Evolutionary conservation across 2,113 vertebrate species (phyloP).

Genomic region (Galeopterus variegatus): DNA sequence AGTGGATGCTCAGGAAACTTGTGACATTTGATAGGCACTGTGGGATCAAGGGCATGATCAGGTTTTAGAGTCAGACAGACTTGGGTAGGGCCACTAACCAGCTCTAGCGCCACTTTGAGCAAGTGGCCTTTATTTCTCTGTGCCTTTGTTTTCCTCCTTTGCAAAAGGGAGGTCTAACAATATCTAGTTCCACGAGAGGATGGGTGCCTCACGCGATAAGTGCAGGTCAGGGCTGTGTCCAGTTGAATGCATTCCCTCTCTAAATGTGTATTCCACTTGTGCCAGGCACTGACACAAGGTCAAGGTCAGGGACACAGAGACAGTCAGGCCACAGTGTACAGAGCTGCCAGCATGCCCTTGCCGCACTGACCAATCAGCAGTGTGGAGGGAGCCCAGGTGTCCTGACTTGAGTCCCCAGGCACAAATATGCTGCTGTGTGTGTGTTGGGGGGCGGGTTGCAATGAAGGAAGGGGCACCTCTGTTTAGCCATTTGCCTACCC

Average conservation of each 20-base stretch:
- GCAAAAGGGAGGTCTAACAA: not conserved
- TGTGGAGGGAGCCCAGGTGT: not conserved
- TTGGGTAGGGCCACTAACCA: too few relatives aligned
- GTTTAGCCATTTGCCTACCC: not conserved
- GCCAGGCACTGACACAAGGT: not conserved
- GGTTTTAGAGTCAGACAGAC: not conserved
- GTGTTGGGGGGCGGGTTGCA: accelerated
- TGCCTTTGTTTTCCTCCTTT: not conserved
- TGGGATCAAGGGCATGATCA: not conserved
- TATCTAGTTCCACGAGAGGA: not conserved
- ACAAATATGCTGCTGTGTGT: not conserved
- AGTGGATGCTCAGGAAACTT: not conserved
- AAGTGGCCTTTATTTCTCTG: not conserved
- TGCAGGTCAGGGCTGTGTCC: not conserved
- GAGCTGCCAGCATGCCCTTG: not conserved
- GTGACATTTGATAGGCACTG: not conserved
- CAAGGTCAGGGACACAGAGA: not conserved
- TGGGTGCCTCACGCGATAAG: accelerated
- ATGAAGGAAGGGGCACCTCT: not conserved
- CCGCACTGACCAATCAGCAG: not conserved
- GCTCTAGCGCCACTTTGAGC: not conserved
- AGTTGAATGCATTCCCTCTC: not conserved
- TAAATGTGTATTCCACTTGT: not conserved
- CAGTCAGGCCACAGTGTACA: not conserved
- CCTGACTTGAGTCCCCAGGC: not conserved